Conservation (phyloP, 2,113 vertebrate species). For the Microcebus ravelobensis region DNA sequence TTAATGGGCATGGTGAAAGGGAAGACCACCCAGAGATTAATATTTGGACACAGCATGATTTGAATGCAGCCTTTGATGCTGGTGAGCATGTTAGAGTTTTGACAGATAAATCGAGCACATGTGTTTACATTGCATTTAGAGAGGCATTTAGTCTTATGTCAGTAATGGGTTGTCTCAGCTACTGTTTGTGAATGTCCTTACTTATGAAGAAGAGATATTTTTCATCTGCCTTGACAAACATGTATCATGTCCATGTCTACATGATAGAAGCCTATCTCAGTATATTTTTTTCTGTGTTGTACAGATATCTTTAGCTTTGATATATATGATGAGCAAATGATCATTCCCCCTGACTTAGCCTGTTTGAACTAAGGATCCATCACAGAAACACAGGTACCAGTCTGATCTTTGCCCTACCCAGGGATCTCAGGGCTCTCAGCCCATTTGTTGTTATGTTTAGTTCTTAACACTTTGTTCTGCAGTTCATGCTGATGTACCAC, state of each 20-base stretch:
- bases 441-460: background rate
- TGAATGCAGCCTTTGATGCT: constrained; percentile 33
- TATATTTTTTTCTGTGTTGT: background rate
- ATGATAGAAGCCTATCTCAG: constrained; percentile 16
- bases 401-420: background rate
- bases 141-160: constrained; percentile 43
- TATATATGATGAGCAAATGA: background rate
- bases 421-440: background rate
- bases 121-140: constrained; percentile 58
- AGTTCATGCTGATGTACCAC: background rate
- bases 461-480: background rate
- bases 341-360: background rate
- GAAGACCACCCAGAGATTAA: constrained; percentile 48
- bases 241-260: background rate
- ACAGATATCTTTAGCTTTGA: constrained; percentile 11
- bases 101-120: constrained; percentile 50
- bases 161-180: constrained; percentile 37
- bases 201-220: constrained; percentile 37
- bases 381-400: background rate
- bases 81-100: constrained; percentile 30
- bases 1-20: constrained; percentile 47
- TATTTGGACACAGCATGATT: constrained; percentile 49
- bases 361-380: background rate
- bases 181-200: constrained; percentile 19
- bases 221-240: constrained; percentile 43